phyloP scores from a whole-genome alignment of 2,797 vertebrate genomes.

The Lithobates pipiens region DNA sequence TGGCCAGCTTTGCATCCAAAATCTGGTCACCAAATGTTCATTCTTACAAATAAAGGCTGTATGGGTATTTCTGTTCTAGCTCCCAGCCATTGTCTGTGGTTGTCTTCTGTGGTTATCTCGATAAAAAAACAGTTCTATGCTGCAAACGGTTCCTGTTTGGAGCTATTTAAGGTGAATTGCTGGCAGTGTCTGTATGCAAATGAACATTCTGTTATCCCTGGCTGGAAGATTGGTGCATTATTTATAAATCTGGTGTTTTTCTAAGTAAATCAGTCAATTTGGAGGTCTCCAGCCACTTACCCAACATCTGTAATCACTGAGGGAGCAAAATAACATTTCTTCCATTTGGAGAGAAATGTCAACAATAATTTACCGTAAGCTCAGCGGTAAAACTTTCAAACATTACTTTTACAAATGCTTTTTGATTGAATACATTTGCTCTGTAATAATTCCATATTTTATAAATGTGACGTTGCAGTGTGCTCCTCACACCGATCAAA shows the following conservation, averaged over 20 bases:
- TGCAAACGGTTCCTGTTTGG: neutral
- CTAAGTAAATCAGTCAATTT: slow-evolving; percentile 32
- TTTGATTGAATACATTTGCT: neutral
- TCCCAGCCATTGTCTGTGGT: neutral
- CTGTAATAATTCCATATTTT: neutral
- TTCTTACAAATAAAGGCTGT: too few species aligned
- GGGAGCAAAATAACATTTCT: slow-evolving; percentile 46
- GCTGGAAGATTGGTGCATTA: slow-evolving; percentile 35
- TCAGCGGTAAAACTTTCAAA: slow-evolving; percentile 19
- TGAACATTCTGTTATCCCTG: slow-evolving; percentile 28
- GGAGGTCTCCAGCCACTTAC: slow-evolving; percentile 33
- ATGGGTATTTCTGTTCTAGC: neutral
- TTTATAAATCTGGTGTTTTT: slow-evolving; percentile 50
- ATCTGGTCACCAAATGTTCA: too few species aligned
- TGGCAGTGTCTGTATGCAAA: slow-evolving; percentile 39
- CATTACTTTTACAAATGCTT: neutral
- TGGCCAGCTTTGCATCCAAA: too few species aligned
- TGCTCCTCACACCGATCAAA: neutral
- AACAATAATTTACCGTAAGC: slow-evolving; percentile 27
- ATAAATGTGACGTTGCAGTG: neutral
- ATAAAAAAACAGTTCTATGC: neutral
- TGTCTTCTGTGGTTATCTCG: neutral
- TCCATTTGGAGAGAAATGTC: slow-evolving; percentile 48
- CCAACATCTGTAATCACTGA: slow-evolving; percentile 45
- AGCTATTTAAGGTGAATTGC: slow-evolving; percentile 21